Base-by-base conservation (phyloP, 37 sponge, comb jelly and placozoan genomes). In the Beroe ovata region DNA sequence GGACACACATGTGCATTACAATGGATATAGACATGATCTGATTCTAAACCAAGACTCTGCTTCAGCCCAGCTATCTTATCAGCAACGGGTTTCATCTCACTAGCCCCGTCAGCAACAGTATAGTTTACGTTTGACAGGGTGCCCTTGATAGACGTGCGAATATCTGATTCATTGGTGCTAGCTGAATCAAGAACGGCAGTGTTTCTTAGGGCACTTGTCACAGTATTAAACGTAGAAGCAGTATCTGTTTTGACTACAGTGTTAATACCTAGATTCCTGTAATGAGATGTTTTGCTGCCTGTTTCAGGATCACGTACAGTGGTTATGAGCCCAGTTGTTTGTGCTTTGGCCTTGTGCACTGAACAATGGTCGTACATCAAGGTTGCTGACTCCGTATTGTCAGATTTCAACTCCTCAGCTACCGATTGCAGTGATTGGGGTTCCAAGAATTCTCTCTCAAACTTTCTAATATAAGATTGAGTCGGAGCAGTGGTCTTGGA, bases 281-380 rank as follows among this genome's bases (percentile, higher is more conserved):
- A 30, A 1, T 66, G 33, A 30, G 18, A 66, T 33, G 16, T 66
- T 33, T 66, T 66, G 29, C 34, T 37, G 18, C 30, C 30, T 19
- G 35, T 66, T 30, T 33, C 69, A 33, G 69, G 69, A 30, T 66
- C 69, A 26, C 29, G 11, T 6, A 14, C 18, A 14, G 32, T 30
- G 34, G 32, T 66, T 30, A 66, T 66, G 8, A 66, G 32, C 25
- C 69, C 69, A 32, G 30, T 30, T 29, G 69, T 66, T 1, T 29
- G 25, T 4, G 69, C 69, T 66, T 66, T 66, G 3, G 32, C 32
- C 35, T 30, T 66, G 16, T 66, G 29, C 2, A 66, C 30, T 32
- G 69, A 66, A 8, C 25, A 32, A 37, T 66, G 69, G 69, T 66
- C 69, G 16, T 29, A 66, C 18, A 66, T 66, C 19, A 66, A 37